Conservation (phyloP, 2,113 vertebrate genomes). For the Macquaria australasica region DNA sequence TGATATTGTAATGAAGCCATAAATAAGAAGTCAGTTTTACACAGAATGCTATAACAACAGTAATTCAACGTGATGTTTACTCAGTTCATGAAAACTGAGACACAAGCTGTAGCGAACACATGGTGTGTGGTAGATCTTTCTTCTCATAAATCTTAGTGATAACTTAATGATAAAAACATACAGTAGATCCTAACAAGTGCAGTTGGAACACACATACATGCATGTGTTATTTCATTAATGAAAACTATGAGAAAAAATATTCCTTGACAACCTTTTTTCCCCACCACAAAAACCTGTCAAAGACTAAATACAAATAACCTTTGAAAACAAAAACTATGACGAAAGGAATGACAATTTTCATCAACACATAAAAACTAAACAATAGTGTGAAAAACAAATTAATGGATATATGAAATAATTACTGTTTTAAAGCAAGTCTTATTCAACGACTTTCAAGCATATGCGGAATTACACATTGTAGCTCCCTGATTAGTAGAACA, state of each 20-base stretch:
- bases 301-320: not conserved
- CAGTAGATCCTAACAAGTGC: not conserved
- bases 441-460: too few relatives aligned
- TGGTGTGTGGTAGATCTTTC: not conserved
- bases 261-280: not conserved
- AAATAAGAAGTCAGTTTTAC: not conserved
- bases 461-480: too few relatives aligned
- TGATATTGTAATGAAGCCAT: not conserved
- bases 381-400: not conserved
- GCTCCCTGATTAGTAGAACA: too few relatives aligned
- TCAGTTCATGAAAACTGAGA: slow-evolving; percentile 4
- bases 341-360: not conserved
- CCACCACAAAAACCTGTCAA: not conserved
- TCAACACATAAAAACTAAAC: not conserved
- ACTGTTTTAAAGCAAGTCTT: not conserved
- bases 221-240: not conserved
- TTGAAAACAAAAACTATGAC: not conserved
- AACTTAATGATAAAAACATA: not conserved
- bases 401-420: not conserved
- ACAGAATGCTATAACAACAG: not conserved
- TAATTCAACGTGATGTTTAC: not conserved
- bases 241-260: not conserved
- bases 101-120: not conserved
- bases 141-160: not conserved
- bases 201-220: not conserved